Conservation (phyloP, 2,113 vertebrate species). For the Corvus hawaiiensis region DNA sequence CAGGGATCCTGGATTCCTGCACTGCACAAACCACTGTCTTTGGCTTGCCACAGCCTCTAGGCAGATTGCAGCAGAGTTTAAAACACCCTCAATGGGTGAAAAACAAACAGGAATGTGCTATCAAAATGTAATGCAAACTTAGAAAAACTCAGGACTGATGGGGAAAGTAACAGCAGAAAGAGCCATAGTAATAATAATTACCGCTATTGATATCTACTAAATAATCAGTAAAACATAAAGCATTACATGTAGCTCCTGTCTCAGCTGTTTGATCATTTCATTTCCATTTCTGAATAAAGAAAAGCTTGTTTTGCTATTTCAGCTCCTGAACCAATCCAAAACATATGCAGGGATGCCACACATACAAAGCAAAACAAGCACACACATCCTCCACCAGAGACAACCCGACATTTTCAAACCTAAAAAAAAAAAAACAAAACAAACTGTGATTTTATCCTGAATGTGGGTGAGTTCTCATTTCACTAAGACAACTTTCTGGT, state of each 20-base stretch:
- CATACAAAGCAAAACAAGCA: constrained; percentile 8
- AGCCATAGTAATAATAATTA: not conserved
- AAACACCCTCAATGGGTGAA: not conserved
- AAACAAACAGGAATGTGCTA: not conserved
- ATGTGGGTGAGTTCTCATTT: constrained; percentile 40
- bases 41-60: not conserved
- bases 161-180: not conserved
- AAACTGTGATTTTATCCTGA: constrained; percentile 9
- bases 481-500: constrained; percentile 22
- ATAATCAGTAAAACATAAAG: not conserved
- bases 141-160: not conserved
- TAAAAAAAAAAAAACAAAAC: not conserved
- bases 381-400: constrained; percentile 30
- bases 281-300: constrained; percentile 33
- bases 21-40: not conserved
- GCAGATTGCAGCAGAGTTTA: not conserved
- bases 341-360: constrained; percentile 48
- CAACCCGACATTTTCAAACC: not conserved
- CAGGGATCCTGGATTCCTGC: not conserved
- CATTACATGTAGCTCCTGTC: not conserved
- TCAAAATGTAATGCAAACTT: not conserved
- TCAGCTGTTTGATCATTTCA: not conserved
- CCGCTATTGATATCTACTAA: not conserved
- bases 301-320: constrained; percentile 33
- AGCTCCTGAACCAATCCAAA: not conserved